Evolutionary conservation across 2,113 vertebrate genomes (phyloP).

Genomic region (Aptenodytes patagonicus): DNA sequence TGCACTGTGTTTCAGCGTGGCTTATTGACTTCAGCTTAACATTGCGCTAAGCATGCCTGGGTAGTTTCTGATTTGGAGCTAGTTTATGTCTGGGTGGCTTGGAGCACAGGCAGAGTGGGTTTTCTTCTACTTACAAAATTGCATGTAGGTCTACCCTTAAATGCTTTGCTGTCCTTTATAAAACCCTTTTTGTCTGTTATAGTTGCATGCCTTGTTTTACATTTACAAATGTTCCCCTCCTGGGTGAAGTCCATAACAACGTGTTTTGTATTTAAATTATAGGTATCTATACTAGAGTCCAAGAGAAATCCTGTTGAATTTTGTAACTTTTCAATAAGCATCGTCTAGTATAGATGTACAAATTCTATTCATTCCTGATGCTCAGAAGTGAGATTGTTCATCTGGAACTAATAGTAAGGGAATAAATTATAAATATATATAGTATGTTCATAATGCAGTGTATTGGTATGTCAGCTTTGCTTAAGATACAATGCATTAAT

Average conservation of each 20-base stretch:
- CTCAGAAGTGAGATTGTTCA: background rate
- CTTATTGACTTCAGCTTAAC: background rate
- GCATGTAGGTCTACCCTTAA: background rate
- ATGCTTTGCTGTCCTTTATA: background rate
- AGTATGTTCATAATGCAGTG: background rate
- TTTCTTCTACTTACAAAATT: background rate
- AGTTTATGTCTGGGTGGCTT: background rate
- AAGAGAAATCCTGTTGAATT: background rate
- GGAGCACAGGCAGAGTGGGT: background rate
- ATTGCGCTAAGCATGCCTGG: background rate
- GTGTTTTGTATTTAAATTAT: background rate
- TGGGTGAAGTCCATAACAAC: background rate
- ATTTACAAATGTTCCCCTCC: background rate
- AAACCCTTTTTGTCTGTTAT: background rate
- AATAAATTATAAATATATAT: background rate
- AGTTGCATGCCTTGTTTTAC: background rate
- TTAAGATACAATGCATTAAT: background rate
- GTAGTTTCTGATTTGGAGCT: background rate
- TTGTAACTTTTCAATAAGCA: background rate
- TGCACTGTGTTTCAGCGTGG: background rate
- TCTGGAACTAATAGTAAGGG: background rate
- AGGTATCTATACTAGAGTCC: background rate
- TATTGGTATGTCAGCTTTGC: background rate
- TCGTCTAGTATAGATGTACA: background rate
- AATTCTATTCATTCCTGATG: background rate